A percentile compares a stretch with the other conserved stretches of the same genome.
Conservation (phyloP, 2,888 invertebrate genomes). For the Aromia moschata region DNA sequence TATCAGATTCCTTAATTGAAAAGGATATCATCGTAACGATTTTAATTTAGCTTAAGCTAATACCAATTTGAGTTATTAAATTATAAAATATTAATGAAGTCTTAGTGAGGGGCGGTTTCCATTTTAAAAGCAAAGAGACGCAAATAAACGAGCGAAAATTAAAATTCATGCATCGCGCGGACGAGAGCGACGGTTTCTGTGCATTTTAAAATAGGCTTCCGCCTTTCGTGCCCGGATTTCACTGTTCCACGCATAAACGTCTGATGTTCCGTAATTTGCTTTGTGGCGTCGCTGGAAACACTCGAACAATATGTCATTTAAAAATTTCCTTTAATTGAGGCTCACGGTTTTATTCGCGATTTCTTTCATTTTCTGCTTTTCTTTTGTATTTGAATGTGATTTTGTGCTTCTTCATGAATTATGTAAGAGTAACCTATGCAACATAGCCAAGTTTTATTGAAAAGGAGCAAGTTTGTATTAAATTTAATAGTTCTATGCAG, state of each 20-base stretch:
- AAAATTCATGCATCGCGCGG: constrained; percentile 53
- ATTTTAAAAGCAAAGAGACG: constrained; percentile 44
- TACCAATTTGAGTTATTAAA: constrained; percentile 49
- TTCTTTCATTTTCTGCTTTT: constrained; percentile 4
- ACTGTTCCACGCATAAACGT: constrained; percentile 21
- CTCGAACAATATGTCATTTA: constrained; percentile 22
- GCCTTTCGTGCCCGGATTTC: constrained; percentile 22
- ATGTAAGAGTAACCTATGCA: too few species aligned
- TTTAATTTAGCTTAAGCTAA: constrained; percentile 46
- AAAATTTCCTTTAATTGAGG: constrained; percentile 17
- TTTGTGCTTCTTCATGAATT: background rate
- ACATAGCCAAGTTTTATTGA: too few species aligned
- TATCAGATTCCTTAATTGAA: constrained; percentile 40
- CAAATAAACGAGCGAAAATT: constrained; percentile 51
- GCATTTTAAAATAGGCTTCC: constrained; percentile 47
- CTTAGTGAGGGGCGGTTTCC: constrained; percentile 49
- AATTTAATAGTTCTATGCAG: too few species aligned
- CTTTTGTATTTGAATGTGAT: background rate
- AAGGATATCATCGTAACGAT: constrained; percentile 41
- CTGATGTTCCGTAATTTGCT: constrained; percentile 26
- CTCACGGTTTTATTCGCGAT: constrained; percentile 3
- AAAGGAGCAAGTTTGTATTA: too few species aligned
- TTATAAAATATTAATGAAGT: constrained; percentile 50
- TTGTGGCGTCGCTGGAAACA: constrained; percentile 20
- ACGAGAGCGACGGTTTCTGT: constrained; percentile 47